These are phyloP conservation scores for Numenius arquata DNA, from an alignment of 2,113 vertebrate species.

Conservation along the genomic window DNA sequence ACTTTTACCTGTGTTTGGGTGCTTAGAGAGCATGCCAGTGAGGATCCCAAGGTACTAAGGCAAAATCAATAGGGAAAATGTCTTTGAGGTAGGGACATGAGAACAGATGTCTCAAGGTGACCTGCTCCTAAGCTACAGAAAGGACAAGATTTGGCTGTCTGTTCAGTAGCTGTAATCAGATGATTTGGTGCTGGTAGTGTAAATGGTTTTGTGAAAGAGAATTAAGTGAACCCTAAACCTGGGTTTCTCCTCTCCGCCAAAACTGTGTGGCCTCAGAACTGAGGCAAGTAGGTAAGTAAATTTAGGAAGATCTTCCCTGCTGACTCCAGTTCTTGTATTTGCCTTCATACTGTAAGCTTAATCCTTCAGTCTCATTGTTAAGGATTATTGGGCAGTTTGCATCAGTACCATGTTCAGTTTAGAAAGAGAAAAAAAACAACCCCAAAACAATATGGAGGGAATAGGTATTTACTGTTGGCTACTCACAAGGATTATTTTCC, in stretches of 20 bases:
- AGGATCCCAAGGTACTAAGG: background rate
- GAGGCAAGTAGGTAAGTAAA: background rate
- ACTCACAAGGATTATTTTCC: background rate
- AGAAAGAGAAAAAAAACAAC: background rate
- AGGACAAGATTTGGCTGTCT: background rate
- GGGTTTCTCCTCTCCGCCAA: background rate
- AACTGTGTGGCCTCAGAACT: background rate
- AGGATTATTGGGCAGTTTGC: background rate
- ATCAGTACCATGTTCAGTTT: background rate
- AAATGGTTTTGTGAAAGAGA: background rate
- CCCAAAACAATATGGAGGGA: background rate
- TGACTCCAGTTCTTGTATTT: background rate
- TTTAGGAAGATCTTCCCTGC: background rate
- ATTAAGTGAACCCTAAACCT: background rate
- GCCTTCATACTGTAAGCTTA: background rate
- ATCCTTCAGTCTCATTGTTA: background rate
- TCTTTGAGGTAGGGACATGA: background rate
- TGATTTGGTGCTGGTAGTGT: background rate
- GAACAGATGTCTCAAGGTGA: background rate
- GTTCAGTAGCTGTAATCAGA: background rate
- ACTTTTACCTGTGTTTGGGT: background rate
- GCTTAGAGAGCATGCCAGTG: background rate
- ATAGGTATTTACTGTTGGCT: background rate
- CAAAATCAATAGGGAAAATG: background rate
- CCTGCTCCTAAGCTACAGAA: background rate